A percentile compares a stretch with the other conserved stretches of the same genome.
Evolutionary conservation across 2,113 vertebrate species (phyloP).

Genomic region (Grammomys dolichurus): DNA sequence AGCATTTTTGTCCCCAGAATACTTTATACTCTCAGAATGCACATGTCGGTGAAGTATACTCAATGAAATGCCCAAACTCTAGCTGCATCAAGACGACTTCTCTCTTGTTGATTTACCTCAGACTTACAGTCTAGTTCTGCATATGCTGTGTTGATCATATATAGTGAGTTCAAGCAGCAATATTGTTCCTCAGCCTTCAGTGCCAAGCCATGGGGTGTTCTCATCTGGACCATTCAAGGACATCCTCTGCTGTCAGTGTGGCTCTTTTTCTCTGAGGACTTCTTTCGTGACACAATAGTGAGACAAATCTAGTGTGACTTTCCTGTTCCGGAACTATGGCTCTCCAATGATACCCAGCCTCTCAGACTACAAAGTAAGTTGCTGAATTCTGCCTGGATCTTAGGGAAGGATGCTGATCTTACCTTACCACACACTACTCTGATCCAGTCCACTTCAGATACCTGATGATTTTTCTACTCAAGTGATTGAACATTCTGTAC

Average conservation of each 20-base stretch:
- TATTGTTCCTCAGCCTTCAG: fast-evolving
- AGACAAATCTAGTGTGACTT: neutral
- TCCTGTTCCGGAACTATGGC: neutral
- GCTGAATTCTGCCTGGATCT: too few relatives aligned
- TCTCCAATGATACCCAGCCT: neutral
- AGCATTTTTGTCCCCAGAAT: neutral
- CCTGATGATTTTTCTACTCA: neutral
- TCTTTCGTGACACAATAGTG: neutral
- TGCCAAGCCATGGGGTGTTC: fast-evolving
- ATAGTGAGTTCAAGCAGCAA: neutral
- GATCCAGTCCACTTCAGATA: too few relatives aligned
- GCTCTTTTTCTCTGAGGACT: neutral
- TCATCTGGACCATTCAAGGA: neutral
- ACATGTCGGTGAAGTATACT: neutral
- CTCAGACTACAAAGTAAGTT: neutral
- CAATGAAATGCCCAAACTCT: neutral
- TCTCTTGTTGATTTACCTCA: neutral
- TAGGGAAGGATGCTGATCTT: neutral
- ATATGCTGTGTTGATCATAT: neutral
- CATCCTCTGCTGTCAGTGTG: neutral
- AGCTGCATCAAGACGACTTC: neutral
- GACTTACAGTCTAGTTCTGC: neutral
- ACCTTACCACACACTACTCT: neutral
- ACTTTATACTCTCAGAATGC: neutral
- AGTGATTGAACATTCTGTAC: too few relatives aligned